Evolutionary conservation across 2,797 vertebrate species (phyloP).

Genomic region (Bovichtus variegatus): DNA sequence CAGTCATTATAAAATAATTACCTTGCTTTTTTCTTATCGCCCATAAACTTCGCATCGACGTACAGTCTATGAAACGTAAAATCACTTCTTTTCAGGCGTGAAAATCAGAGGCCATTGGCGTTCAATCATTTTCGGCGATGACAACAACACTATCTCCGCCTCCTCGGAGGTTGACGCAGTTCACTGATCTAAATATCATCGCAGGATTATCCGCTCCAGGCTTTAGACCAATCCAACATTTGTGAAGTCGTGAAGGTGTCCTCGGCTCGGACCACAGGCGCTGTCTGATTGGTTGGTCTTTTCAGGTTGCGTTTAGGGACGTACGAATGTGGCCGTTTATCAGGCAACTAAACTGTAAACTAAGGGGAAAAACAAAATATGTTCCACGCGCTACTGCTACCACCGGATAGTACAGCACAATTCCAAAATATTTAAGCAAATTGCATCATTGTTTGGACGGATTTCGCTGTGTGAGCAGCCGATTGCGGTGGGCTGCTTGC

Average conservation of each 20-base stretch:
- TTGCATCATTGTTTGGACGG: rapidly evolving
- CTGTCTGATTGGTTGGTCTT: constrained; percentile 57
- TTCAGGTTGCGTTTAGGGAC: constrained; percentile 42
- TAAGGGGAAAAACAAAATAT: rapidly evolving
- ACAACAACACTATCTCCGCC: constrained; percentile 71
- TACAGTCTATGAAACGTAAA: constrained; percentile 25
- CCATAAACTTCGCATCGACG: constrained; percentile 51
- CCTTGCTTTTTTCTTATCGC: constrained; percentile 35
- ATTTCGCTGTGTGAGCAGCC: rapidly evolving
- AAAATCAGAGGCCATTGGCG: constrained; percentile 71
- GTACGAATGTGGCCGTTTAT: rapidly evolving
- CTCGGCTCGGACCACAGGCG: not conserved
- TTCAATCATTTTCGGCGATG: constrained; percentile 77
- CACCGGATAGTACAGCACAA: rapidly evolving
- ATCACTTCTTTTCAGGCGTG: constrained; percentile 76
- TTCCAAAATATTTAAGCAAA: rapidly evolving
- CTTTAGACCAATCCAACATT: not conserved
- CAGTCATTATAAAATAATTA: constrained; percentile 7
- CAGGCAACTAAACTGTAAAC: not conserved
- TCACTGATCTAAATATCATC: constrained; percentile 28
- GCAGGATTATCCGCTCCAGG: rapidly evolving
- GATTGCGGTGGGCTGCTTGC: rapidly evolving
- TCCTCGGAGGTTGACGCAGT: not conserved
- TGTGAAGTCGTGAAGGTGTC: constrained; percentile 5
- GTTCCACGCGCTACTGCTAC: rapidly evolving